Evolutionary conservation across 2,888 invertebrate species (phyloP).

Genomic region (Nephrocerus scutellatus): DNA sequence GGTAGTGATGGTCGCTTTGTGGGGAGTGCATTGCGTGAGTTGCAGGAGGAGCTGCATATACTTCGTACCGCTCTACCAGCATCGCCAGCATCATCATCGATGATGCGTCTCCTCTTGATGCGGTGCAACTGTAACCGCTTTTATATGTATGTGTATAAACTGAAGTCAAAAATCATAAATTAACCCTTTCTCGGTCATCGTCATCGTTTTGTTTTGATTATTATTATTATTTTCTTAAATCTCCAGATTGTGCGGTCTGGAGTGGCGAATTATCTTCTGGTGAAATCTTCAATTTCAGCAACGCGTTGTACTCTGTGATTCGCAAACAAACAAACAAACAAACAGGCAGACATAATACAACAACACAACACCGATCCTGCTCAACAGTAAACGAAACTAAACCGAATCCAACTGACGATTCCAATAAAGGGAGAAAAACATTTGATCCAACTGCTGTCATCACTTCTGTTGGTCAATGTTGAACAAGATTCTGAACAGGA

Average conservation of each 20-base stretch:
- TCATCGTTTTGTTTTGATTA: conserved; percentile 21
- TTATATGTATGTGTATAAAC: no score
- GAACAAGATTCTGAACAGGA: conserved; percentile 23
- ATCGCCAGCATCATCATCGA: conserved; percentile 19
- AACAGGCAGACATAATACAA: no score
- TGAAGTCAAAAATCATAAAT: conserved; percentile 26
- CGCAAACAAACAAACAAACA: conserved; percentile 9
- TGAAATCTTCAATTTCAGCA: conserved; percentile 21
- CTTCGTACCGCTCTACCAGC: conserved; percentile 5
- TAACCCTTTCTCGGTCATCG: conserved; percentile 24
- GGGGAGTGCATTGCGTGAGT: no score
- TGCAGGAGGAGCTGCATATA: no score
- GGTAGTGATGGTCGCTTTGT: conserved; percentile 21
- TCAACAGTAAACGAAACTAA: conserved; percentile 17
- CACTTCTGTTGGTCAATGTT: conserved; percentile 24
- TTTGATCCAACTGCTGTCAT: conserved; percentile 24
- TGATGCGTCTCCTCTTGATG: conserved; percentile 24
- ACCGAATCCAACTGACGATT: conserved; percentile 21
- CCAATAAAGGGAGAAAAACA: conserved; percentile 23
- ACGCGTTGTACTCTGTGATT: conserved; percentile 13
- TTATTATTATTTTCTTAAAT: no score
- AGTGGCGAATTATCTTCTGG: conserved; percentile 22
- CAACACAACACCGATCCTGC: no score
- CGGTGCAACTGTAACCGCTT: no score
- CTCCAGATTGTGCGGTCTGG: no score